Evolutionary conservation across 2,113 vertebrate genomes (phyloP), one percentile per base, ranked within the genome.

Genomic region (Mesocricetus auratus): DNA sequence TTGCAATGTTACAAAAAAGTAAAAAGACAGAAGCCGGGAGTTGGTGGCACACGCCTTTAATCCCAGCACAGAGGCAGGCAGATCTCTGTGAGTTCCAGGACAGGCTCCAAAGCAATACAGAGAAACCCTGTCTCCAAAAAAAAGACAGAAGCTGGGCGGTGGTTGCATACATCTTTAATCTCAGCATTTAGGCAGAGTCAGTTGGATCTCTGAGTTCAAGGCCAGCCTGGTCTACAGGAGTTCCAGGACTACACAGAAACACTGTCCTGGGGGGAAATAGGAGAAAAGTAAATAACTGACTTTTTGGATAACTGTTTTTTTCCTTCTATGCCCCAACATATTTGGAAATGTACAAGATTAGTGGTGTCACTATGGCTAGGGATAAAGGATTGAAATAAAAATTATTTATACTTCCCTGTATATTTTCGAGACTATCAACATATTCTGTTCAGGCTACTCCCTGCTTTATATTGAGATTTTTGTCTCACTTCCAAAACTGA

Each of bases 401-500:
- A 66, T 81, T 69, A 66, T 45, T 87, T 45, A 39, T 78, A 7
- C 36, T 92, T 92, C 71, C 29, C 85, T 86, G 50, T 39, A 94
- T n/a, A 58, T 73, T 73, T n/a, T 71, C 66, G 29, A 64, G 8
- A 31, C 86, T 88, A 39, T 91, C 47, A 75, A 45, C 50, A 53
- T 68, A 97, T 96, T 92, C 85, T 53, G 5, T 22, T 68, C 36
- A 89, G 68, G 26, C 33, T 9, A 74, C 66, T 53, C 31, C 58
- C 71, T 89, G 3, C 9, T 33, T 77, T 53, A 47, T 93, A 39
- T 15, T 93, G 47, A 78, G 12, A 68, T 53, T 95, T 83, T 92
- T 93, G 74, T 39, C 22, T 96, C 62, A 60, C 39, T 86, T 94
- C 96, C 89, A 58, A 60, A 45, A 89, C 97, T 96, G 39, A 97